These are phyloP conservation scores for Gymnocypris eckloni DNA, from an alignment of 2,797 vertebrate species.

Conservation along the genomic window DNA sequence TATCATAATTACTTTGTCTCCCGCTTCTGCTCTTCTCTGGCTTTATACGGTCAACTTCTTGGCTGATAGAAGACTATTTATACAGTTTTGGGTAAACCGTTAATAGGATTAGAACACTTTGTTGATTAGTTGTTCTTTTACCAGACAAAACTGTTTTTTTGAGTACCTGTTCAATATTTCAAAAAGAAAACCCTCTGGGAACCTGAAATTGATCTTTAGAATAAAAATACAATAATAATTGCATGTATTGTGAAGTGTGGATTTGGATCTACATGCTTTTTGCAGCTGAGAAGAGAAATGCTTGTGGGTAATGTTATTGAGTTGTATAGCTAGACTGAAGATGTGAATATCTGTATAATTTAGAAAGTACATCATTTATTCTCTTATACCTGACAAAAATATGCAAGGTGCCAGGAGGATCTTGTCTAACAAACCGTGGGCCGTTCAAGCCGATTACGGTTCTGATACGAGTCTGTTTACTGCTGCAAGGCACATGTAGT, in stretches of 20 bases:
- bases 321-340: background rate
- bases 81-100: background rate
- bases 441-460: slow-evolving; percentile 10
- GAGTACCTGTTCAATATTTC: background rate
- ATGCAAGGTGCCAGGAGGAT: slow-evolving; percentile 3
- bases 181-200: background rate
- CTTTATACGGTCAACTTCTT: background rate
- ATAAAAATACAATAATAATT: background rate
- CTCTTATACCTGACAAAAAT: slow-evolving; percentile 6
- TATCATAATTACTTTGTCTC: background rate
- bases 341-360: background rate
- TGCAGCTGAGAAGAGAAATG: background rate
- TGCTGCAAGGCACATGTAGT: slow-evolving; percentile 8
- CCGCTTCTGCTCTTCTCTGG: background rate
- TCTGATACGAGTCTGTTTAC: background rate
- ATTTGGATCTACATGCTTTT: background rate
- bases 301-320: background rate
- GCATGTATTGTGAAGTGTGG: slow-evolving; percentile 9
- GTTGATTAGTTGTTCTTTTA: background rate
- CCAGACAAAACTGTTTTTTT: background rate
- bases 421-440: background rate
- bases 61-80: background rate
- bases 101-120: background rate
- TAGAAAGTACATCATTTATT: background rate
- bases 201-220: background rate